Percentiles rank a stretch among this genome's conserved stretches.
phyloP scores from a whole-genome alignment of 2,113 vertebrate genomes.

The Argyrosomus japonicus region DNA sequence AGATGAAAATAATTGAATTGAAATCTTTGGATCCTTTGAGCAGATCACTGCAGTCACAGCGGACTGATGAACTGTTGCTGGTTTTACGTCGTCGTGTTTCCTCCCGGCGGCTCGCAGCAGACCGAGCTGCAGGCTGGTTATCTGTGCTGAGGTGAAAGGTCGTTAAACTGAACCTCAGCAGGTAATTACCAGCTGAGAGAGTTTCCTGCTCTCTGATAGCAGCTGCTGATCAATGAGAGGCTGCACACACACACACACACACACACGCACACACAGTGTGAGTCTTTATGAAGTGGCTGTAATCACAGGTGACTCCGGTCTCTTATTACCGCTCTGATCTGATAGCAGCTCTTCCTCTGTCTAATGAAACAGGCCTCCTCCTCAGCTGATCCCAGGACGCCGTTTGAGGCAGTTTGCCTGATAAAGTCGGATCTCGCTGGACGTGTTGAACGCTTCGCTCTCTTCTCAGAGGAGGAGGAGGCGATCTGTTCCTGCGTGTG shows the following conservation, averaged over 20 bases:
- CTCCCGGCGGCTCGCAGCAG: neutral
- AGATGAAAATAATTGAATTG: too few relatives aligned
- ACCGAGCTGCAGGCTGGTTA: neutral
- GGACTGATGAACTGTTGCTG: neutral
- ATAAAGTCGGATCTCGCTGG: slow-evolving; percentile 2
- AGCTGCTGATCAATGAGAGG: slow-evolving; percentile 56
- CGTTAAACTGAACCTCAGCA: slow-evolving; percentile 35
- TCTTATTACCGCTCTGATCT: slow-evolving; percentile 69
- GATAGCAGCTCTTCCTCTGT: slow-evolving; percentile 52
- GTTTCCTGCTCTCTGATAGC: slow-evolving; percentile 51
- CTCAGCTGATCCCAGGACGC: slow-evolving; percentile 18
- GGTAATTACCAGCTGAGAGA: slow-evolving; percentile 59
- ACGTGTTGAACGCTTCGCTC: neutral
- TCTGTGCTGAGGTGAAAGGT: slow-evolving; percentile 50
- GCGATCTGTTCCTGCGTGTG: neutral
- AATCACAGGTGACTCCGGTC: slow-evolving; percentile 59
- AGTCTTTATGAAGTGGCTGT: slow-evolving; percentile 60
- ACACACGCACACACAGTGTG: slow-evolving; percentile 21
- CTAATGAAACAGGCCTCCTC: slow-evolving; percentile 43
- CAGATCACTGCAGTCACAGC: neutral
- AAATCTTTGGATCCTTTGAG: neutral
- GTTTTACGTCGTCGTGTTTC: neutral
- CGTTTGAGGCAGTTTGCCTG: neutral
- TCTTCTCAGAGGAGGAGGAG: neutral
- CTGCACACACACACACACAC: slow-evolving; percentile 25